Base-by-base conservation (phyloP, 2,888 invertebrate species). In the Caradrina clavipalpis region DNA sequence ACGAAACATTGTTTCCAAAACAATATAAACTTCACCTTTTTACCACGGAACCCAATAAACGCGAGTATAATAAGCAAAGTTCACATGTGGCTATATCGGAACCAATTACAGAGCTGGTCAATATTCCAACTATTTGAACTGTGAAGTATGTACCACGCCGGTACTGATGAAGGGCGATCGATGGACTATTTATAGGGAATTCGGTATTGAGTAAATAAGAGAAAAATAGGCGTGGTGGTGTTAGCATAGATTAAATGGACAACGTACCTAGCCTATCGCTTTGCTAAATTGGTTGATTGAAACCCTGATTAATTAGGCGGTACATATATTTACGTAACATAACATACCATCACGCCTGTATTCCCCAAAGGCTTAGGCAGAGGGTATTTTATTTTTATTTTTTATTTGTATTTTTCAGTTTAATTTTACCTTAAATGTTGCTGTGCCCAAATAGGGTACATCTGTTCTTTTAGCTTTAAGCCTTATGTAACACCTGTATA, bases 151-250 rank as follows among this genome's bases (percentile, higher is more conserved):
- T 45, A 22, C 10, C 13, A 13, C 8, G 35, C 39, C 3, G 35
- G 39, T 39, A 8, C 39, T 53, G 39, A 53, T 39, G 22, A 22
- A 68, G 54, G 22, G 10, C 51, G 63, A 70, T 82, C 70, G 58
- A 78, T 74, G 10, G 0, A 26, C 69, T 69, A 78, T 64, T 51
- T 59, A 47, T 61, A 75, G 78, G 39, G 15, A 35, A 47, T 61
- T 61, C 47, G 42, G 21, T 68, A 45, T 54, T 26, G 39, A 51
- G 54, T 54, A 79, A 79, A 74, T 77, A 78, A 68, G 42, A 58
- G 47, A 47, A 53, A 73, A 68, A n/a, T 42, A 50, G 63, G 63
- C 5, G 65, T 31, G 62, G 35, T 45, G 11, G 50, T 64, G 45
- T 65, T 61, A 47, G 35, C 26, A 31, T 57, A 45, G n/a, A 61